Percentiles rank a stretch among this genome's conserved stretches.
Evolutionary conservation across 1,140 invertebrate species (phyloP).

Genomic region (Trachymyrmex septentrionalis): DNA sequence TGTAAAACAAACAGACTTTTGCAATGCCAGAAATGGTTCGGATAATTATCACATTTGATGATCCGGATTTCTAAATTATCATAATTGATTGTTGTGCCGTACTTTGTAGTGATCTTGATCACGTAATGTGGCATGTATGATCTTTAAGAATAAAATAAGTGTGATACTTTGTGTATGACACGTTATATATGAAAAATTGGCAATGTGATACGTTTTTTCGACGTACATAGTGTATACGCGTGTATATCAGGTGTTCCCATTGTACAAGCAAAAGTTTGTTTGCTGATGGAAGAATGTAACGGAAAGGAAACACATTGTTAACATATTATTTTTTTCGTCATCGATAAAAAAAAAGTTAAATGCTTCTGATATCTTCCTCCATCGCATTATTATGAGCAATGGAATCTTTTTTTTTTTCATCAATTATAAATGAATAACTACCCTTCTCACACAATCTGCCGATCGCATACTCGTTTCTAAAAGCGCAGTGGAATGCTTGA

Average conservation of each 20-base stretch:
- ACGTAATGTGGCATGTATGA: not conserved
- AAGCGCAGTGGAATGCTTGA: slow-evolving; percentile 48
- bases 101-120: not conserved
- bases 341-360: slow-evolving; percentile 37
- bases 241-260: slow-evolving; percentile 23
- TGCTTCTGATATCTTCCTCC: slow-evolving; percentile 17
- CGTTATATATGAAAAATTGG: slow-evolving; percentile 15
- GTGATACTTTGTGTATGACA: not conserved
- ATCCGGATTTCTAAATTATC: no score
- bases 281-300: slow-evolving; percentile 5
- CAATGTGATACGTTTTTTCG: slow-evolving; percentile 20
- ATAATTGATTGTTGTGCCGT: slow-evolving; percentile 32
- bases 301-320: slow-evolving; percentile 7
- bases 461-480: not conserved
- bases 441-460: slow-evolving; percentile 24
- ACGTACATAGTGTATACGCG: slow-evolving; percentile 10
- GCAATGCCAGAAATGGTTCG: slow-evolving; percentile 19
- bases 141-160: not conserved
- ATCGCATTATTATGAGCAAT: not conserved
- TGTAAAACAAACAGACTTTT: not conserved
- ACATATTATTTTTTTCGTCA: not conserved
- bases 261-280: slow-evolving; percentile 4
- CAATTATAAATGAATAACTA: slow-evolving; percentile 26
- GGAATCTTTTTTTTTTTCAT: not conserved
- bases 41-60: not conserved